Percentiles rank a stretch among this genome's conserved stretches.
phyloP scores from a whole-genome alignment of 2,113 vertebrate genomes.

The Sinocyclocheilus rhinocerous region DNA sequence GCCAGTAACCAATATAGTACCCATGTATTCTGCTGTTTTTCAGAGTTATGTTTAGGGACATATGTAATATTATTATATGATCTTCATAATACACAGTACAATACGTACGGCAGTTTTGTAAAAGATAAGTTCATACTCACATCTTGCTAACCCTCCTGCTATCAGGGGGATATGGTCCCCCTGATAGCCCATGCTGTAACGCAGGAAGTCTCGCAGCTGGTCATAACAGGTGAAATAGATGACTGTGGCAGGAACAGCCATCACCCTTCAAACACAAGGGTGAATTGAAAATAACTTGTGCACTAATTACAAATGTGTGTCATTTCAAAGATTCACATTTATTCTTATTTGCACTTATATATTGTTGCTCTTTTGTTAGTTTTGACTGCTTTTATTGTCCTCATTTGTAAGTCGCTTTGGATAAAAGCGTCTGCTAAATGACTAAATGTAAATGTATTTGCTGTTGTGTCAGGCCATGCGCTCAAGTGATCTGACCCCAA shows the following conservation, averaged over 20 bases:
- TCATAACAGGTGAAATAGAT: conserved; percentile 96
- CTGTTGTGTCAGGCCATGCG: not conserved
- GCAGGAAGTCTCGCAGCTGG: conserved; percentile 85
- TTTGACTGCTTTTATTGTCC: too few relatives aligned
- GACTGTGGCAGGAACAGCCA: conserved; percentile 92
- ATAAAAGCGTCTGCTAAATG: too few relatives aligned
- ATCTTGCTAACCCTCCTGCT: conserved; percentile 85
- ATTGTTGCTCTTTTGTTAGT: too few relatives aligned
- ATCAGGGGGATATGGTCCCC: conserved; percentile 82
- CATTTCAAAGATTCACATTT: not conserved
- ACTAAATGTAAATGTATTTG: not conserved
- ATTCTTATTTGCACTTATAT: not conserved
- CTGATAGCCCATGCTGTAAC: conserved; percentile 69
- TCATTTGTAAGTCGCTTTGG: too few relatives aligned
- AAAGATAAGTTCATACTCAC: conserved; percentile 73
- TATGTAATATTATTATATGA: not conserved
- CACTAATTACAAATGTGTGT: not conserved
- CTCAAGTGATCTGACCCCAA: not conserved
- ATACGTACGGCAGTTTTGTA: too few relatives aligned
- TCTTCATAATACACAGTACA: not conserved
- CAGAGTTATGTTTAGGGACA: too few relatives aligned
- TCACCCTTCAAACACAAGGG: conserved; percentile 77
- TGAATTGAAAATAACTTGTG: not conserved
- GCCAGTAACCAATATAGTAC: too few relatives aligned
- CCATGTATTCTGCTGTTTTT: too few relatives aligned